Conservation (phyloP, 2,113 vertebrate species). For the Lepus timidus region DNA sequence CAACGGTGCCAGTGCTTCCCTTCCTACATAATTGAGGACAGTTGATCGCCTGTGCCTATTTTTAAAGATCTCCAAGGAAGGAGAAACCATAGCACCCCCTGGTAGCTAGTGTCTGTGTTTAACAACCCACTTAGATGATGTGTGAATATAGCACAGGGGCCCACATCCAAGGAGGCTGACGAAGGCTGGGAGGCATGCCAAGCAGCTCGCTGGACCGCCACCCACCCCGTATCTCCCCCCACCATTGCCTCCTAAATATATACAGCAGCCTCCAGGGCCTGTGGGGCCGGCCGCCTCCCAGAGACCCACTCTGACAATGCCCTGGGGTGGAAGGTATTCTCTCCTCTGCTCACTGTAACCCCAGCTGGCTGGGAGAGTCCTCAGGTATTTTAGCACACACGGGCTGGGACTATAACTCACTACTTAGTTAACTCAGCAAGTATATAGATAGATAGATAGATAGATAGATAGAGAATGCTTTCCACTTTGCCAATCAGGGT, state of each 20-base stretch:
- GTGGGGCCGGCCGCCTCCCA: neutral
- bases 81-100: constrained; percentile 76
- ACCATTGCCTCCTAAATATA: constrained; percentile 66
- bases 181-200: constrained; percentile 80
- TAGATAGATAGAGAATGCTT: neutral
- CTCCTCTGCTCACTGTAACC: neutral
- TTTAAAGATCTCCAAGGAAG: constrained; percentile 83
- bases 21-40: constrained; percentile 75
- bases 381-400: neutral
- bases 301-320: constrained; percentile 31
- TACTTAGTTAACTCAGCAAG: neutral
- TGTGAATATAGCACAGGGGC: constrained; percentile 81
- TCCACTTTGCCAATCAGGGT: neutral
- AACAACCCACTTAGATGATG: constrained; percentile 81
- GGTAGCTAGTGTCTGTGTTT: constrained; percentile 77
- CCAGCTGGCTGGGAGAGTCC: constrained; percentile 31
- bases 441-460: too few relatives aligned
- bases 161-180: constrained; percentile 82
- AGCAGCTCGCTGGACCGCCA: constrained; percentile 74
- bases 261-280: neutral
- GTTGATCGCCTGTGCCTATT: constrained; percentile 74
- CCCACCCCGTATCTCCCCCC: constrained; percentile 62
- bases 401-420: neutral
- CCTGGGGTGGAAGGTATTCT: neutral
- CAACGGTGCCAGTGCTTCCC: constrained; percentile 23